Base-by-base conservation (phyloP, 1,140 invertebrate species). In the Drosophila burlai region DNA sequence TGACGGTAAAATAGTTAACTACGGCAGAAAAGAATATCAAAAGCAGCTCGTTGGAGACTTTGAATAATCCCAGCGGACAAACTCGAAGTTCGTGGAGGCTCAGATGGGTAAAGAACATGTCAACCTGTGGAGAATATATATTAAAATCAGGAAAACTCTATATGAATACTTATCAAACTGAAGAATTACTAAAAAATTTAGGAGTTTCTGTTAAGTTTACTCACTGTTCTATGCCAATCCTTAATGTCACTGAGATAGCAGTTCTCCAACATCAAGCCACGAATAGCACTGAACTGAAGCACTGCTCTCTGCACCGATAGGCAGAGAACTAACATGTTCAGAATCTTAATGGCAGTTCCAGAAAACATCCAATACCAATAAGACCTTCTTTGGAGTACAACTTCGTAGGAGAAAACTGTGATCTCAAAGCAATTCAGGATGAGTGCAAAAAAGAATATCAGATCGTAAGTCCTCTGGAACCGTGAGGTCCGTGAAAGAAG, bases 401-500 rank as follows among this genome's bases (percentile, higher is more conserved):
- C 16, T 1, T 1, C 9, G 18, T 38, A 55, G 4, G 52, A 16
- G 0, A 38, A 24, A 9, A 9, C 13, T 2, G 18, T 18, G 2
- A 55, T 0, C 2, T 8, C 21, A 1, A 50, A 4, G 3, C 66
- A 46, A 10, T 59, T 59, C 4, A 64, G 26, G 10, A 61, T 1
- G 7, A 85, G 7, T 5, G 43, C 13, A 16, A 81, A 21, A 16
- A 69, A 75, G 1, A 85, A 42, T 0, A 73, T 67, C 0, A 75
- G 10, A n/a, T 85, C 62, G 11, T 64, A 67, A 1, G 81, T 34
- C 8, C 36, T 55, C 9, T 77, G 64, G 9, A 85, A 81, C 0
- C 2, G 10, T 3, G 24, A 13, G 1, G 49, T 40, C 24, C 78
- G 13, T 1, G 55, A 43, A 5, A 67, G 61, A 8, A 83, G 62